Conservation (phyloP, 1,140 invertebrate species). For the Gonioctena quinquepunctata region DNA sequence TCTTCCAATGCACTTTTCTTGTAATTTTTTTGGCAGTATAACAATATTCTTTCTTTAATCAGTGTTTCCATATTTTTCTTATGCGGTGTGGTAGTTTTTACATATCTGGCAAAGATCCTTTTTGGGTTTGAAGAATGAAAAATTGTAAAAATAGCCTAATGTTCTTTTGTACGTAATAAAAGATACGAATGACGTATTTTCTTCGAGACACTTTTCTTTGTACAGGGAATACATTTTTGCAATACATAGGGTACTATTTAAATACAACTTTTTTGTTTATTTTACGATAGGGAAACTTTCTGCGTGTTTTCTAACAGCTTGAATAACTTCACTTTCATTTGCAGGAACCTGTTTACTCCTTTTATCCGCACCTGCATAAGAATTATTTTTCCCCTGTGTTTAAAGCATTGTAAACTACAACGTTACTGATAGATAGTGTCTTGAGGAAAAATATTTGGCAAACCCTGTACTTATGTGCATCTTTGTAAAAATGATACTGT, state of each 20-base stretch:
- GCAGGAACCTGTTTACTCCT: no score
- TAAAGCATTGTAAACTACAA: no score
- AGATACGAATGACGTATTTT: neutral
- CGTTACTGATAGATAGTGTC: no score
- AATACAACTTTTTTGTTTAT: neutral
- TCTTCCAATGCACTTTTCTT: neutral
- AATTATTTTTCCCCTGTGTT: no score
- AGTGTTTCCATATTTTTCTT: neutral
- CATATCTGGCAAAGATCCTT: constrained; percentile 6
- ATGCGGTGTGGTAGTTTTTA: neutral
- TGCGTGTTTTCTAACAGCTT: no score
- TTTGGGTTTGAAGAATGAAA: neutral
- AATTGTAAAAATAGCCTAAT: neutral
- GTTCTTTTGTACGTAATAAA: neutral
- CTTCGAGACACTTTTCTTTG: neutral
- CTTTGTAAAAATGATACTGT: no score
- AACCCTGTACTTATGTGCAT: no score
- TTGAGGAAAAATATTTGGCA: no score
- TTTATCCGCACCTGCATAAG: no score
- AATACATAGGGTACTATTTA: neutral
- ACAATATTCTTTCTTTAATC: neutral
- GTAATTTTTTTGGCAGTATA: neutral
- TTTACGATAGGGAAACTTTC: no score
- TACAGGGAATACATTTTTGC: neutral
- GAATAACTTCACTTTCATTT: no score